Evolutionary conservation across 2,888 invertebrate species (phyloP).

Genomic region (Cheilosia vulpina): DNA sequence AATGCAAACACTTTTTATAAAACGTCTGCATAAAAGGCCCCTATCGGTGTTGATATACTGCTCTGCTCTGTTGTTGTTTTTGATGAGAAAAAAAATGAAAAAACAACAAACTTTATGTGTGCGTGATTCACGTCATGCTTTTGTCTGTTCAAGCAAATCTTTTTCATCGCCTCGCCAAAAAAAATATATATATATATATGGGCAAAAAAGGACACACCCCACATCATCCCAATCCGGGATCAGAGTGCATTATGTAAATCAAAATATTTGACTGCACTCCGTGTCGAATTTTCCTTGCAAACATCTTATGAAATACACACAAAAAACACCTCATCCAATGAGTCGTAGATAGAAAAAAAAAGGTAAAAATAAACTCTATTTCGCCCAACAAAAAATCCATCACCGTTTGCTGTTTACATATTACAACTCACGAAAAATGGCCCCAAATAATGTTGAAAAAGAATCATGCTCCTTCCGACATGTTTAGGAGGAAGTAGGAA

Average conservation of each 20-base stretch:
- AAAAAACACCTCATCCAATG: slow-evolving; percentile 14
- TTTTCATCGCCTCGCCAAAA: slow-evolving; percentile 18
- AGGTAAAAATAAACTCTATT: slow-evolving; percentile 9
- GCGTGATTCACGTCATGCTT: slow-evolving; percentile 65
- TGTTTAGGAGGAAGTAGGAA: slow-evolving; percentile 28
- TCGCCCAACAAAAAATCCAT: slow-evolving; percentile 5
- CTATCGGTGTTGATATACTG: slow-evolving; percentile 23
- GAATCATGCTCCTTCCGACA: slow-evolving; percentile 27
- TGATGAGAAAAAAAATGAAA: slow-evolving; percentile 20
- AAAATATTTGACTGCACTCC: slow-evolving; percentile 23
- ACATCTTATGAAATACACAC: slow-evolving; percentile 17
- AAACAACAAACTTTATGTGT: slow-evolving; percentile 31
- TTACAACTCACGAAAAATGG: slow-evolving; percentile 51
- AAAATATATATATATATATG: background rate
- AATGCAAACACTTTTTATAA: slow-evolving; percentile 21
- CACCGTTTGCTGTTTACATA: slow-evolving; percentile 30
- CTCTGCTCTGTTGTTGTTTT: slow-evolving; percentile 41
- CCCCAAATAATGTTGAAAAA: slow-evolving; percentile 12
- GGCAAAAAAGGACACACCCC: slow-evolving; percentile 68
- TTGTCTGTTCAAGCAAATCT: slow-evolving; percentile 42
- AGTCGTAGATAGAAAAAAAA: background rate
- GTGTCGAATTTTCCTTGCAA: background rate
- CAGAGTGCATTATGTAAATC: slow-evolving; percentile 70
- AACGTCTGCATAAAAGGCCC: slow-evolving; percentile 7
- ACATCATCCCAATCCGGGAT: slow-evolving; percentile 38